Evolutionary conservation across 2,888 invertebrate species (phyloP).

Genomic region (Monochamus alternatus): DNA sequence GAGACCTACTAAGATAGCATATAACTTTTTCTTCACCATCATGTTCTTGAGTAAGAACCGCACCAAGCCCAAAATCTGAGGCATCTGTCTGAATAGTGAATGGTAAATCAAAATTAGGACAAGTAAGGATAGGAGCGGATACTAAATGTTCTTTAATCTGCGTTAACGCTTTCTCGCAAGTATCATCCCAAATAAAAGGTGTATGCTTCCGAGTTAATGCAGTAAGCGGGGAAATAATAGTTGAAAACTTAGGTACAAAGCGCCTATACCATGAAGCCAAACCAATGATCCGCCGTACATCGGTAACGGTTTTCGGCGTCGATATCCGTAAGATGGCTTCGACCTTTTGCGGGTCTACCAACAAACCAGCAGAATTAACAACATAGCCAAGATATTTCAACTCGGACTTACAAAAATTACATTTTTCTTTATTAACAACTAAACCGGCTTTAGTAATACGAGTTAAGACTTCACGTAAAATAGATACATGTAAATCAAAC

Average conservation of each 20-base stretch:
- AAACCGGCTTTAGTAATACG: constrained; percentile 52
- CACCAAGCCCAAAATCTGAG: constrained; percentile 7
- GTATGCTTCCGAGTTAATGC: constrained; percentile 43
- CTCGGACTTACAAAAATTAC: constrained; percentile 40
- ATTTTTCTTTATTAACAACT: constrained; percentile 46
- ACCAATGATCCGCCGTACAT: constrained; percentile 44
- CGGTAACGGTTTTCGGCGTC: constrained; percentile 42
- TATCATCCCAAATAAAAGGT: constrained; percentile 43
- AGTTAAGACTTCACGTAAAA: constrained; percentile 51
- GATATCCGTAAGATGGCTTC: constrained; percentile 38
- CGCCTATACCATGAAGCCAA: constrained; percentile 48
- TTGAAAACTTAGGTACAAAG: constrained; percentile 42
- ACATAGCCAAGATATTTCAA: constrained; percentile 47
- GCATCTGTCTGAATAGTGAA: constrained; percentile 49
- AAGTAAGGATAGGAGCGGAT: constrained; percentile 46
- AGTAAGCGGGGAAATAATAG: constrained; percentile 34
- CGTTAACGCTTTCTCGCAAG: constrained; percentile 41
- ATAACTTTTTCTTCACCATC: constrained; percentile 28
- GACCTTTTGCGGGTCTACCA: constrained; percentile 44
- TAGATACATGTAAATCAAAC: constrained; percentile 49
- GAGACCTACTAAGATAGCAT: constrained; percentile 34
- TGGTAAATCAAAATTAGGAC: constrained; percentile 40
- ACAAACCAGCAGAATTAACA: constrained; percentile 39
- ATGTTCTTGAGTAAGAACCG: background rate
- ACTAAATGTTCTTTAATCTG: constrained; percentile 36